Conservation (phyloP, 1,140 invertebrate species). For the Anastrepha obliqua region DNA sequence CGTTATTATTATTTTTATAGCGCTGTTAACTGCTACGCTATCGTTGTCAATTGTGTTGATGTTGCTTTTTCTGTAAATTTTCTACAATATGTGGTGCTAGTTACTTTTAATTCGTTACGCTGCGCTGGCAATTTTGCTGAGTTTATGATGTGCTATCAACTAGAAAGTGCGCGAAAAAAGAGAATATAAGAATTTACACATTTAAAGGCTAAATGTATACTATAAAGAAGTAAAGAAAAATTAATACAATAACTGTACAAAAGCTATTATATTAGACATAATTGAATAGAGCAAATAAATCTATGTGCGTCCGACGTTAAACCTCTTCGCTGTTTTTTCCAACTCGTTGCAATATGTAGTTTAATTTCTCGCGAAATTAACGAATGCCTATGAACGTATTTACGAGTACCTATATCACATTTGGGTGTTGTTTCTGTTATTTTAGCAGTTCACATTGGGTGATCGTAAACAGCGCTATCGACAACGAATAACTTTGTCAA, state of each 20-base stretch:
- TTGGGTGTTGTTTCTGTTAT: neutral
- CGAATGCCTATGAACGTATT: neutral
- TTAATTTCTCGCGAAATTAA: conserved; percentile 13
- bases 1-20: conserved; percentile 1
- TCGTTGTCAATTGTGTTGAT: neutral
- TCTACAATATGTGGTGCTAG: conserved; percentile 29
- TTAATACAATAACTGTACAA: neutral
- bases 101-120: conserved; percentile 48
- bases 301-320: neutral
- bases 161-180: conserved; percentile 29
- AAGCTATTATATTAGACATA: neutral
- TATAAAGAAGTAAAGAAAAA: neutral
- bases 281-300: neutral
- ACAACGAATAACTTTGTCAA: neutral
- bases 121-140: conserved; percentile 31
- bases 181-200: neutral
- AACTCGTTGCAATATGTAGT: neutral
- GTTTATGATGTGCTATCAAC: conserved; percentile 49
- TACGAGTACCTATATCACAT: neutral
- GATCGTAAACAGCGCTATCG: conserved; percentile 22
- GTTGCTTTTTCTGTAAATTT: neutral
- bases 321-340: neutral
- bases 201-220: neutral
- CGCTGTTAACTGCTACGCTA: conserved; percentile 21
- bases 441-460: neutral